phyloP scores from a whole-genome alignment of 1,140 invertebrate genomes.

The Drosophila littoralis region DNA sequence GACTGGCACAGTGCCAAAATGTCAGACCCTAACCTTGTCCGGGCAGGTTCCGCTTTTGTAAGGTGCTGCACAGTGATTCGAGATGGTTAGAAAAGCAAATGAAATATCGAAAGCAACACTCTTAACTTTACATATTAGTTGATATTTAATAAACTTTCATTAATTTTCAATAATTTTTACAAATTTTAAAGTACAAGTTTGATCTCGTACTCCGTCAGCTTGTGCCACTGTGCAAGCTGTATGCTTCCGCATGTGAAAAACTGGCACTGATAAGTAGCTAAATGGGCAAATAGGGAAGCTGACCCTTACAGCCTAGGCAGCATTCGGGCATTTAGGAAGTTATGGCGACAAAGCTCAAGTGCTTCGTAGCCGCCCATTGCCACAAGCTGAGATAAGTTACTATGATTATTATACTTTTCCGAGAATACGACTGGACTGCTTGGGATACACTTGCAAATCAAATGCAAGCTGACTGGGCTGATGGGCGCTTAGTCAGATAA shows the following conservation, averaged over 20 bases:
- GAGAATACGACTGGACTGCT: constrained; percentile 36
- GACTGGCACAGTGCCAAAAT: constrained; percentile 47
- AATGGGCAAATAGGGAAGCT: constrained; percentile 46
- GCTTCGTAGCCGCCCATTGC: constrained; percentile 27
- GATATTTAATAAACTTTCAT: too few species aligned
- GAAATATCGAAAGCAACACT: not conserved
- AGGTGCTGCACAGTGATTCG: constrained; percentile 27
- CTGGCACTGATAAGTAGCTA: constrained; percentile 28
- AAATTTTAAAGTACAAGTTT: too few species aligned
- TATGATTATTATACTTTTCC: constrained; percentile 8
- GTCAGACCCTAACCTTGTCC: constrained; percentile 42
- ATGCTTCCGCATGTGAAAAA: constrained; percentile 38
- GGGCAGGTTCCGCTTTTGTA: constrained; percentile 25
- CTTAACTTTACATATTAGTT: too few species aligned
- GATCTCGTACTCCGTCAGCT: not conserved
- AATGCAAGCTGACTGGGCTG: constrained; percentile 1
- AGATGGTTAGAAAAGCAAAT: not conserved
- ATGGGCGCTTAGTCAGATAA: constrained; percentile 18
- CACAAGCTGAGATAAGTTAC: constrained; percentile 37
- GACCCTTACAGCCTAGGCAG: constrained; percentile 41
- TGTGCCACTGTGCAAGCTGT: constrained; percentile 8
- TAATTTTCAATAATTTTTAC: too few species aligned
- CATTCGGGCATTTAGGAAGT: constrained; percentile 58
- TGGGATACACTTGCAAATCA: constrained; percentile 14
- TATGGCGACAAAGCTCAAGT: constrained; percentile 51